A percentile compares a stretch with the other conserved stretches of the same genome.
phyloP scores from a whole-genome alignment of 2,113 vertebrate genomes.

The Rhegmatorhina hoffmannsi region DNA sequence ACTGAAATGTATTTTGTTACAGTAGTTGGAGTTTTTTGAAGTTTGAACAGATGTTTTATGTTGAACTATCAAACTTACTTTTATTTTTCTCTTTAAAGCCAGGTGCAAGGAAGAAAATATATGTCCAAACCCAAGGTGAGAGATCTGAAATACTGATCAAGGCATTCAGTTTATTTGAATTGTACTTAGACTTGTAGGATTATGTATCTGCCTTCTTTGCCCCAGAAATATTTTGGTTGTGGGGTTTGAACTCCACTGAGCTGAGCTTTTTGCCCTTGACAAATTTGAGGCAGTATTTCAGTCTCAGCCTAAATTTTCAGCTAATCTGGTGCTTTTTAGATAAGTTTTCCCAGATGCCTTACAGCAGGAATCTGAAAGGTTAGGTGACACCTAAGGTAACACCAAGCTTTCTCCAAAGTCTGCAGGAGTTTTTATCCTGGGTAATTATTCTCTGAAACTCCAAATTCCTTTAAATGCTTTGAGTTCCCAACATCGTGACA shows the following conservation, averaged over 20 bases:
- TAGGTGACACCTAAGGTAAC: neutral
- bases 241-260: neutral
- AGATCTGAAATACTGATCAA: neutral
- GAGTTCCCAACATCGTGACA: neutral
- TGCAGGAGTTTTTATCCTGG: neutral
- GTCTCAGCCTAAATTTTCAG: neutral
- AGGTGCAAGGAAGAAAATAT: conserved; percentile 82
- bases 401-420: accelerated
- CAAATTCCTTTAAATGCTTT: neutral
- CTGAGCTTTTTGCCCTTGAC: neutral
- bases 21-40: neutral
- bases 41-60: neutral
- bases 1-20: neutral
- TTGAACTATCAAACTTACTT: neutral
- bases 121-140: conserved; percentile 93
- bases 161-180: accelerated
- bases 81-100: conserved; percentile 76
- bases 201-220: neutral
- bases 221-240: accelerated
- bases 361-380: neutral
- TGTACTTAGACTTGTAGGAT: neutral
- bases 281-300: neutral
- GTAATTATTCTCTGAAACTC: neutral
- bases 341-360: neutral
- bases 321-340: accelerated